Percentiles rank a stretch among this genome's conserved stretches.
Evolutionary conservation across 2,113 vertebrate species (phyloP).

Genomic region (Hemiscyllium ocellatum): DNA sequence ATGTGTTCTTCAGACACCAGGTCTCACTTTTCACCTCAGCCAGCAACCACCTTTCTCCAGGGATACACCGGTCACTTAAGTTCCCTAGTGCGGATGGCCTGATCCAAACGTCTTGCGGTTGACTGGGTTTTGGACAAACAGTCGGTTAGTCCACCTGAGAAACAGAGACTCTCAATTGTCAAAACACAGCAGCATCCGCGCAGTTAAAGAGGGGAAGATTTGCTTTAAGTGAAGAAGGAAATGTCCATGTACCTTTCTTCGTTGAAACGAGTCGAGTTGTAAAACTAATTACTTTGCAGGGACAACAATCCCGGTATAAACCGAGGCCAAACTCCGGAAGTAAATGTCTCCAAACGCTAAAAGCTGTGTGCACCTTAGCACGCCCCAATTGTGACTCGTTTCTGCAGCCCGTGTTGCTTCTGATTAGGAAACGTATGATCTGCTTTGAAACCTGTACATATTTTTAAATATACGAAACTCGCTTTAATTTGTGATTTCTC

Average conservation of each 20-base stretch:
- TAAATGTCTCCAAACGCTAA: background rate
- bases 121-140: background rate
- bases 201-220: background rate
- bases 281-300: background rate
- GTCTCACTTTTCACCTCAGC: background rate
- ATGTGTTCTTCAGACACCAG: background rate
- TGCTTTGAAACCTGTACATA: background rate
- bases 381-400: too few species aligned
- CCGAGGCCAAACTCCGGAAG: background rate
- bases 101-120: background rate
- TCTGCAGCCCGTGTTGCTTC: background rate
- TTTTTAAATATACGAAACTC: background rate
- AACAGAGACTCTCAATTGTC: background rate
- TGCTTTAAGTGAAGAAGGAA: background rate
- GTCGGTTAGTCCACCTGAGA: background rate
- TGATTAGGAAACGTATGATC: background rate
- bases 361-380: too few species aligned
- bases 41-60: background rate
- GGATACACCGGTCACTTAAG: too few species aligned
- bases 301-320: background rate
- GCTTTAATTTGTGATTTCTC: background rate
- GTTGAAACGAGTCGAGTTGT: background rate
- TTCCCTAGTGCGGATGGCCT: background rate
- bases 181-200: background rate
- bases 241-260: background rate